A percentile compares a stretch with the other conserved stretches of the same genome.
phyloP scores from a whole-genome alignment of 1,140 invertebrate species.

The Archegozetes longisetosus region DNA sequence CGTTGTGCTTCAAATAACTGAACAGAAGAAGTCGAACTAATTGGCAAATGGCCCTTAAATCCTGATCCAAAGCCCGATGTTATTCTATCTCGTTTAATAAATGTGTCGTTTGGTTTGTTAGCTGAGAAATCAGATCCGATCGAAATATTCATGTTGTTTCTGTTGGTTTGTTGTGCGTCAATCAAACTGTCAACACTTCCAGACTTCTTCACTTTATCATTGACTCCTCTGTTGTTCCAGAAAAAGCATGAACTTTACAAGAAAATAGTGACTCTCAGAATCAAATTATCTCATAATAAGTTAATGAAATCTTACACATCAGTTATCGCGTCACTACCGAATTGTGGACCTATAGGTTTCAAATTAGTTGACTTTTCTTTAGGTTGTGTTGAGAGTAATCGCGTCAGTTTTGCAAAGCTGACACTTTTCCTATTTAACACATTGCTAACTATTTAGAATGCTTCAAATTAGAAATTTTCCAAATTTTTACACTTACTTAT shows the following conservation, averaged over 20 bases:
- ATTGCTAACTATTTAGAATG: background rate
- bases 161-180: constrained; percentile 6
- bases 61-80: too few species aligned
- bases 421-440: background rate
- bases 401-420: background rate
- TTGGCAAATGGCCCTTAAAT: background rate
- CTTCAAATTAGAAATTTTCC: background rate
- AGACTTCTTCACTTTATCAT: constrained; percentile 18
- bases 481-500: background rate
- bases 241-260: background rate
- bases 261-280: background rate
- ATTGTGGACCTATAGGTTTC: background rate
- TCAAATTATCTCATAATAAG: too few species aligned
- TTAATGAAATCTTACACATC: background rate
- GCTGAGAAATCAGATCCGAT: background rate
- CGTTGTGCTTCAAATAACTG: background rate
- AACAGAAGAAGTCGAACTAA: background rate
- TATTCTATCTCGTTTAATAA: background rate
- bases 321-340: too few species aligned
- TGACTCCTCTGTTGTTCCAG: background rate
- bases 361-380: background rate
- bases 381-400: background rate
- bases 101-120: background rate
- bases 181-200: constrained; percentile 26
- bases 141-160: background rate